Evolutionary conservation across 1,140 invertebrate genomes (phyloP).

Genomic region (Eueides isabella): DNA sequence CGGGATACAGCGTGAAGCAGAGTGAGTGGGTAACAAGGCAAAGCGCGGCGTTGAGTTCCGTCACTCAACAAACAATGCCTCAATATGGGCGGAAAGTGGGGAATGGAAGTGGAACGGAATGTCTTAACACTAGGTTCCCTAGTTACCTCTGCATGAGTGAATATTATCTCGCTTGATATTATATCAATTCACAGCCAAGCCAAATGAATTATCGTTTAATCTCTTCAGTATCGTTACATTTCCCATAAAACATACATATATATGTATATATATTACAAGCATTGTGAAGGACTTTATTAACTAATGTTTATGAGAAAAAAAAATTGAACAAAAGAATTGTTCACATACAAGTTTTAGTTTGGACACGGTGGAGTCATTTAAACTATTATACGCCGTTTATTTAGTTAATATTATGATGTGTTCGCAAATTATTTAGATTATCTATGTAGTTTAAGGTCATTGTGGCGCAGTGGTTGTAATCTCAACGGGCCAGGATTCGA

Average conservation of each 20-base stretch:
- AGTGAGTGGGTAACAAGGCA: too few relatives aligned
- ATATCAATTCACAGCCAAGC: not conserved
- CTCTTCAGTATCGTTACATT: not conserved
- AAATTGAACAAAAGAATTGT: slow-evolving; percentile 33
- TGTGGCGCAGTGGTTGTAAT: not conserved
- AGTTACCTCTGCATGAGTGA: too few relatives aligned
- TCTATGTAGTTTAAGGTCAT: not conserved
- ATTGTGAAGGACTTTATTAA: not conserved
- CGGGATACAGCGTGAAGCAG: too few relatives aligned
- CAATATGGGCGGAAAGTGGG: too few relatives aligned
- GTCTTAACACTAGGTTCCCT: too few relatives aligned
- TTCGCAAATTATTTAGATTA: slow-evolving; percentile 1
- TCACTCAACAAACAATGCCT: too few relatives aligned
- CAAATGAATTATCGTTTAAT: not conserved
- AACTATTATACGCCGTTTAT: slow-evolving; percentile 25
- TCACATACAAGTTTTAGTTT: slow-evolving; percentile 20
- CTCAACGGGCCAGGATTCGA: too few relatives aligned
- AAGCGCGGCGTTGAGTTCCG: too few relatives aligned
- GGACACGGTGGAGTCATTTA: slow-evolving; percentile 24
- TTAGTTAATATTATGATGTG: slow-evolving; percentile 5
- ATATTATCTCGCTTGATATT: too few relatives aligned
- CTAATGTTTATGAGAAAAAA: slow-evolving; percentile 7
- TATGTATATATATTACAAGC: too few relatives aligned
- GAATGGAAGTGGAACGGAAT: too few relatives aligned
- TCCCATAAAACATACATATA: not conserved